Conservation (phyloP, 2,113 vertebrate species). For the Saimiri boliviensis region DNA sequence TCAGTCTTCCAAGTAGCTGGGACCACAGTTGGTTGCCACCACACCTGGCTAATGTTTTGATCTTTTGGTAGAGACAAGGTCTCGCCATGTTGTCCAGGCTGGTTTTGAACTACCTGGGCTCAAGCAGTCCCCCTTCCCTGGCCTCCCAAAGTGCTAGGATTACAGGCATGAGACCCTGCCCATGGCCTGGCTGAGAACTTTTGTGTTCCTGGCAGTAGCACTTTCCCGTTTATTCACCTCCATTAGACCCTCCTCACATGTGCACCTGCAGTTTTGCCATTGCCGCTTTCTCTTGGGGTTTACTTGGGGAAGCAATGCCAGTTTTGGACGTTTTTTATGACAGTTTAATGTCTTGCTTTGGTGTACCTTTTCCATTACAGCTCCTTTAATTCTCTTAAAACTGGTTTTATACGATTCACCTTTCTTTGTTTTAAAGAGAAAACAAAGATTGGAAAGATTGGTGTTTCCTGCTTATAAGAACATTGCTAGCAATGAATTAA, state of each 20-base stretch:
- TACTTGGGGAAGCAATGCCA: background rate
- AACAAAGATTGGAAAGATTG: conserved; percentile 85
- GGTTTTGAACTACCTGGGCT: too few relatives aligned
- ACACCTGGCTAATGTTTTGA: too few relatives aligned
- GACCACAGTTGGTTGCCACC: too few relatives aligned
- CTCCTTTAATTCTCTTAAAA: conserved; percentile 19
- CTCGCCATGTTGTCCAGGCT: too few relatives aligned
- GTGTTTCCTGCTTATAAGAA: conserved; percentile 79
- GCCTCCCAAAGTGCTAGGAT: too few relatives aligned
- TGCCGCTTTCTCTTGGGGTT: background rate
- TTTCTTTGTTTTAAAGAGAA: conserved; percentile 67
- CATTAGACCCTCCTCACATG: fast-evolving
- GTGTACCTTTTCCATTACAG: background rate
- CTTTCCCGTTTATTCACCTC: background rate
- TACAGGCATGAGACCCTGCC: too few relatives aligned
- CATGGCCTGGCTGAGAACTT: background rate
- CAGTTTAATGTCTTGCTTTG: background rate
- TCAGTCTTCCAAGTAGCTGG: too few relatives aligned
- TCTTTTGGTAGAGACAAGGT: too few relatives aligned
- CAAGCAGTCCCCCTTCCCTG: too few relatives aligned
- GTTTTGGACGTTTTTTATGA: background rate
- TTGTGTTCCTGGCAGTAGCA: fast-evolving
- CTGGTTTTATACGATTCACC: background rate
- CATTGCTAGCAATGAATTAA: conserved; percentile 62
- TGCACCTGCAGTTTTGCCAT: fast-evolving